phyloP scores from a whole-genome alignment of 2,888 invertebrate species.

The Teinopalpus imperialis region DNA sequence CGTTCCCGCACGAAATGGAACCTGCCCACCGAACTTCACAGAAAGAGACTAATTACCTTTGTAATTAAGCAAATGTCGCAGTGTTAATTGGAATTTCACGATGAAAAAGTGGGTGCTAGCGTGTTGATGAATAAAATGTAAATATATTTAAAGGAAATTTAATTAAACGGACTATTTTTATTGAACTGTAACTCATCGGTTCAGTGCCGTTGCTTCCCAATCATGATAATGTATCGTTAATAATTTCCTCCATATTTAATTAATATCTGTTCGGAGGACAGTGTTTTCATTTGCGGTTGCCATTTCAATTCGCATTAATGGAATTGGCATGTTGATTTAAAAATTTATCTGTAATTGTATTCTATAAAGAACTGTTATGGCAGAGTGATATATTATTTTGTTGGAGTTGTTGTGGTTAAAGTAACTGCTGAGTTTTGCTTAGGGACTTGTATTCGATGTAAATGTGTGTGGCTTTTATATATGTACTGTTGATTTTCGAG shows the following conservation, averaged over 20 bases:
- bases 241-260: slow-evolving; percentile 24
- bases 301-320: slow-evolving; percentile 17
- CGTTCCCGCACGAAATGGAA: slow-evolving; percentile 26
- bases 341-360: slow-evolving; percentile 3
- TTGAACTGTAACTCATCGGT: background rate
- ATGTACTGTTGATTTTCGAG: too few species aligned
- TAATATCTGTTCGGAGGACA: slow-evolving; percentile 15
- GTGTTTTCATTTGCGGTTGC: slow-evolving; percentile 14
- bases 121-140: slow-evolving; percentile 61
- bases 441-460: too few species aligned
- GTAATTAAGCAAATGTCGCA: slow-evolving; percentile 59
- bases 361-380: background rate
- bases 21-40: slow-evolving; percentile 32
- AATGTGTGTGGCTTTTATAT: too few species aligned
- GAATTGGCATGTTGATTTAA: slow-evolving; percentile 13
- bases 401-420: too few species aligned
- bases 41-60: slow-evolving; percentile 59
- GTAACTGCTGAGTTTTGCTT: too few species aligned
- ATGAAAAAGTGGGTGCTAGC: slow-evolving; percentile 59
- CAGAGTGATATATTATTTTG: too few species aligned
- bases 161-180: slow-evolving; percentile 23
- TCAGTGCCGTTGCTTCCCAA: slow-evolving; percentile 3
- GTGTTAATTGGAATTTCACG: slow-evolving; percentile 53
- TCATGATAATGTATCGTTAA: slow-evolving; percentile 27
- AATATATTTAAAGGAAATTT: slow-evolving; percentile 43